Evolutionary conservation across 2,797 vertebrate genomes (phyloP).

Genomic region (Argentina silus): DNA sequence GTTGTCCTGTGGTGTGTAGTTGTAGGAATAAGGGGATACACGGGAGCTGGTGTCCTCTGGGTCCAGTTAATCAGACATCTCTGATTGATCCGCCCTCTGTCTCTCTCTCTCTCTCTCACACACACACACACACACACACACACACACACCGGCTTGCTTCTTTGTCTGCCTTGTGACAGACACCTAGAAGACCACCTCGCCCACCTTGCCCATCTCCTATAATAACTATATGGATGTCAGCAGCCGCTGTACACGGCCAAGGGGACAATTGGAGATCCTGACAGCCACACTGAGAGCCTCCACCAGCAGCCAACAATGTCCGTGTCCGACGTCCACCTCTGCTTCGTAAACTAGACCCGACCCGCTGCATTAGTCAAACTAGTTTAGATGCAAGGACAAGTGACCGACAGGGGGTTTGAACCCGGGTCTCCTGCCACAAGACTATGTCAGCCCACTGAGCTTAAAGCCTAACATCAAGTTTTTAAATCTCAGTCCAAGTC

Average conservation of each 20-base stretch:
- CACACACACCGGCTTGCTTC: slow-evolving; percentile 4
- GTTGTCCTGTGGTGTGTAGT: slow-evolving; percentile 34
- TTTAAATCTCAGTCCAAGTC: no score
- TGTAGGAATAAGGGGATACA: slow-evolving; percentile 11
- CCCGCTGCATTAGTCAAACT: no score
- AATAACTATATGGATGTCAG: background rate
- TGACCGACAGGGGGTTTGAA: no score
- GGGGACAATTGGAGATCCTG: background rate
- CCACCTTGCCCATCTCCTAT: background rate
- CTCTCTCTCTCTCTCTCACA: slow-evolving; percentile 7
- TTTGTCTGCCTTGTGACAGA: slow-evolving; percentile 41
- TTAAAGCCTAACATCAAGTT: no score
- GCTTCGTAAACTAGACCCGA: no score
- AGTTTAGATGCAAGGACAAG: background rate
- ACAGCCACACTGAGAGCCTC: background rate
- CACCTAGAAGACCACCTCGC: slow-evolving; percentile 42
- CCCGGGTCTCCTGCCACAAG: no score
- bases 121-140: slow-evolving; percentile 36
- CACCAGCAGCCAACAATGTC: background rate
- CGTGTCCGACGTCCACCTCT: background rate
- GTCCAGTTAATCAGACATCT: slow-evolving; percentile 68
- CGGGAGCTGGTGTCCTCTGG: slow-evolving; percentile 34
- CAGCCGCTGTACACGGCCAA: background rate
- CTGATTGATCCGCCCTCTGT: slow-evolving; percentile 64
- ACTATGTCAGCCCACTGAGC: no score